phyloP scores from a whole-genome alignment of 2,888 invertebrate genomes.

The Tetramorium bicarinatum region DNA sequence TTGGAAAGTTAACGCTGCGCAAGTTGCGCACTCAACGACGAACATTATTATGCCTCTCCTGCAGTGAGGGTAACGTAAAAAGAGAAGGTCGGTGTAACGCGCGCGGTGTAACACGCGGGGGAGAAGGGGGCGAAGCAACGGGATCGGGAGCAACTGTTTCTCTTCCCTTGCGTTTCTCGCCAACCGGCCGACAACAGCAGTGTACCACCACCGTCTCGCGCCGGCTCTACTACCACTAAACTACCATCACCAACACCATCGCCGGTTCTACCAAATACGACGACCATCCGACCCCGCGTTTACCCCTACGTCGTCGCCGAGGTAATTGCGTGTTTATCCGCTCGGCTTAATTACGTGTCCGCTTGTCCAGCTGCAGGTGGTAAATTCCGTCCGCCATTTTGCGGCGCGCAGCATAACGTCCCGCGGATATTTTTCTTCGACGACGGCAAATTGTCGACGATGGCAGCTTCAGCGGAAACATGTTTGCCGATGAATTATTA shows the following conservation, averaged over 20 bases:
- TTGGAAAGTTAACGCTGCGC: slow-evolving; percentile 47
- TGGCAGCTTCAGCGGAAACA: slow-evolving; percentile 11
- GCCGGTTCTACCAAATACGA: slow-evolving; percentile 44
- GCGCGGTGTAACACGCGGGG: not conserved
- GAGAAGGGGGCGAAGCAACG: slow-evolving; percentile 1
- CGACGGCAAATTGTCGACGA: slow-evolving; percentile 19
- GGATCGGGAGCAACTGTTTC: slow-evolving; percentile 54
- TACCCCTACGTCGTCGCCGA: slow-evolving; percentile 75
- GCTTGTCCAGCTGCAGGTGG: slow-evolving; percentile 81
- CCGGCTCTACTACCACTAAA: slow-evolving; percentile 18
- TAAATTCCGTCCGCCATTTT: slow-evolving; percentile 78
- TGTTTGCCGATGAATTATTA: slow-evolving; percentile 45
- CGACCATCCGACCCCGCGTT: slow-evolving; percentile 18
- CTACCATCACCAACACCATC: slow-evolving; percentile 20
- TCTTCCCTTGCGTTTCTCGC: slow-evolving; percentile 43
- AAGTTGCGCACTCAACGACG: slow-evolving; percentile 37
- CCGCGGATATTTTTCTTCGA: slow-evolving; percentile 52
- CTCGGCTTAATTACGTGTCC: slow-evolving; percentile 83
- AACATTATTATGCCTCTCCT: slow-evolving; percentile 41
- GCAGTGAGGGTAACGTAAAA: slow-evolving; percentile 43
- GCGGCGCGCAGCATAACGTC: slow-evolving; percentile 42
- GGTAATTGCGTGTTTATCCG: slow-evolving; percentile 84
- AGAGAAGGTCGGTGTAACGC: not conserved
- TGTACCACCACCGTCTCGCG: not conserved
- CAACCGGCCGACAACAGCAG: slow-evolving; percentile 40